Percentiles rank a stretch among this genome's conserved stretches.
These are phyloP conservation scores for Cervus canadensis DNA, from an alignment of 2,113 vertebrate genomes.

Conservation along the genomic window DNA sequence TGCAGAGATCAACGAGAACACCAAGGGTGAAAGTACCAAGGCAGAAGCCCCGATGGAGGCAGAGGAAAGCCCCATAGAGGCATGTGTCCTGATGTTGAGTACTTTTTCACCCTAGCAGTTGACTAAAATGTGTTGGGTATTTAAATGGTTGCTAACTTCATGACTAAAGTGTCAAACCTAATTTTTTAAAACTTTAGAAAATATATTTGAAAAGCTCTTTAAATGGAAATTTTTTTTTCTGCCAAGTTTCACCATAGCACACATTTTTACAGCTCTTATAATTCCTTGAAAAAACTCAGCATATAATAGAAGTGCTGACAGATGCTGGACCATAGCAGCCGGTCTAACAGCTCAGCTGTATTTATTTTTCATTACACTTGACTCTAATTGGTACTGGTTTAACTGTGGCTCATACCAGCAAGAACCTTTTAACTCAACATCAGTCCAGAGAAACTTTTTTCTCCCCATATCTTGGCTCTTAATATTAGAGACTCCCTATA, in stretches of 20 bases:
- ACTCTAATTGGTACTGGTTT: slow-evolving; percentile 81
- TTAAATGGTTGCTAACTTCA: slow-evolving; percentile 71
- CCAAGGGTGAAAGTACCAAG: fast-evolving
- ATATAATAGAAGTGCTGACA: slow-evolving; percentile 83
- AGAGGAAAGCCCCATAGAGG: background rate
- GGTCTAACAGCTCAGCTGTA: slow-evolving; percentile 82
- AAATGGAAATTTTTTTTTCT: slow-evolving; percentile 74
- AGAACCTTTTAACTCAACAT: slow-evolving; percentile 78
- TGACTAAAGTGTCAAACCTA: slow-evolving; percentile 59
- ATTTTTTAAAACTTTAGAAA: slow-evolving; percentile 59
- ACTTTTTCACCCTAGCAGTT: slow-evolving; percentile 63
- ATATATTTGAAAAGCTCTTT: slow-evolving; percentile 64
- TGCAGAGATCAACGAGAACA: background rate
- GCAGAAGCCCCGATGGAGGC: background rate
- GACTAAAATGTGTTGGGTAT: slow-evolving; percentile 72
- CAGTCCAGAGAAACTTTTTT: slow-evolving; percentile 64
- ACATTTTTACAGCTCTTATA: slow-evolving; percentile 82
- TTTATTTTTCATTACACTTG: slow-evolving; percentile 85
- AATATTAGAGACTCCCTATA: slow-evolving; percentile 50
- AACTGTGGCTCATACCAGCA: slow-evolving; percentile 72
- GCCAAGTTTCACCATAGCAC: slow-evolving; percentile 79
- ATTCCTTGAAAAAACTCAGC: slow-evolving; percentile 80
- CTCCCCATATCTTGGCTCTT: slow-evolving; percentile 47
- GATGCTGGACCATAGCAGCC: slow-evolving; percentile 76
- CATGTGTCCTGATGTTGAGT: background rate